Base-by-base conservation (phyloP, 2,888 invertebrate genomes). In the Bombylius major region DNA sequence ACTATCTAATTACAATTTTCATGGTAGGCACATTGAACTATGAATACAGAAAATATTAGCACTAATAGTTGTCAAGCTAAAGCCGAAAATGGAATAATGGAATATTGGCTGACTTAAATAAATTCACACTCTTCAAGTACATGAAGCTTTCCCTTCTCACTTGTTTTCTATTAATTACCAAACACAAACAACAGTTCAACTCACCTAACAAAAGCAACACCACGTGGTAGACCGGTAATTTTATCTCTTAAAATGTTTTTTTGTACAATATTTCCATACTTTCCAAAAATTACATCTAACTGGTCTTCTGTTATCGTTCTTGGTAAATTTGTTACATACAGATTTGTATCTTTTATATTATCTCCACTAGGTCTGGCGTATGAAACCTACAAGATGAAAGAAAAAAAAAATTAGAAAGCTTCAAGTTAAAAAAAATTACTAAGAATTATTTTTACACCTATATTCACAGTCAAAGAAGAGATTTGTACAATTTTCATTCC, bases 321-420 rank as follows among this genome's bases (percentile, higher is more conserved):
- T 58, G 95, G 95, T 64, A 95, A 79, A 76, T 94, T 93, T 62
- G 92, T 89, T 59, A 96, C 88, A 75, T 95, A 96, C 56, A 96
- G 79, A 75, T 96, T 96, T 31, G 94, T 92, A 64, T 93, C 92
- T 72, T 93, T 94, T 67, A 92, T 92, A 62, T 89, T 88, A 62
- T 94, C 92, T 46, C 92, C 90, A 32, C 89, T 88, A 13, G 94
- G 93, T 61, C 94, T 80, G 12, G 95, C 92, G 75, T 88, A 91
- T 53, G 95, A 94, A 57, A 94, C 94, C 82, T 82, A 66, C 0
- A 64, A 58, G 32, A 51, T 51, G 8, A 36, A 23, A 23, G 3
- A 23, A 23, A 23, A 23, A 23, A 23, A 23, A 23, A 23, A 2
- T 23, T 23, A 23, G 13, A 5, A 13, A 14, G 8, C 5, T 46